Evolutionary conservation across 2,888 invertebrate genomes (phyloP), one percentile per base, ranked within the genome.

Genomic region (Mantis religiosa): DNA sequence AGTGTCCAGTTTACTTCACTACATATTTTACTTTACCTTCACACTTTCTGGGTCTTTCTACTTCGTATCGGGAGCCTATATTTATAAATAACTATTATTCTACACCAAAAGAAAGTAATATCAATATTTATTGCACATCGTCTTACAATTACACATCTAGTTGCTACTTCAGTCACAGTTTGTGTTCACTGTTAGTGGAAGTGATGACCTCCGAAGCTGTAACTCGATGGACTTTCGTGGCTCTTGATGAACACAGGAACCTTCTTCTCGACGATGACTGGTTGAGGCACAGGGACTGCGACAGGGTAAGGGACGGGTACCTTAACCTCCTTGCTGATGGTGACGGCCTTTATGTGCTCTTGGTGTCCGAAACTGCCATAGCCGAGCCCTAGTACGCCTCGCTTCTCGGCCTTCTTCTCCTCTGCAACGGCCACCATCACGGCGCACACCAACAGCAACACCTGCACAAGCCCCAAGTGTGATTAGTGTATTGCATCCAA

Each of bases 311-410:
- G 83, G 4, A 28, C 28, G 14, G 83, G 83, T 7, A 83, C 83
- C 54, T 71, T 71, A 7, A 71, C 54, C 54, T 71, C 54, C 20
- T 71, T 71, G 54, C 20, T 71, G 25, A 71, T 71, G 25, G 54
- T 71, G 20, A 71, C 4, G 4, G 54, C 25, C 20, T 71, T 20
- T 20, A 71, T 20, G 86, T 93, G 92, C 8, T 93, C 93, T 91
- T 93, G 91, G 30, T 71, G 54, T 25, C 54, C 54, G 54, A 20
- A 71, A 3, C 54, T 6, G 25, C 54, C 41, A 12, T 41, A 41
- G 41, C 41, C 54, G 15, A 71, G 54, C 4, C 54, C 54, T 20
- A 71, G 54, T 25, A 71, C 54, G 54, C 54, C 54, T 20, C 54
- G 54, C 3, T 71, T 71, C 54, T 71, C 25, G 20, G 15, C 6